Percentiles rank a stretch among this genome's conserved stretches.
These are phyloP conservation scores for Epizoanthus fatuus DNA, from an alignment of 92 coral and sea anemone genomes.

Conservation along the genomic window DNA sequence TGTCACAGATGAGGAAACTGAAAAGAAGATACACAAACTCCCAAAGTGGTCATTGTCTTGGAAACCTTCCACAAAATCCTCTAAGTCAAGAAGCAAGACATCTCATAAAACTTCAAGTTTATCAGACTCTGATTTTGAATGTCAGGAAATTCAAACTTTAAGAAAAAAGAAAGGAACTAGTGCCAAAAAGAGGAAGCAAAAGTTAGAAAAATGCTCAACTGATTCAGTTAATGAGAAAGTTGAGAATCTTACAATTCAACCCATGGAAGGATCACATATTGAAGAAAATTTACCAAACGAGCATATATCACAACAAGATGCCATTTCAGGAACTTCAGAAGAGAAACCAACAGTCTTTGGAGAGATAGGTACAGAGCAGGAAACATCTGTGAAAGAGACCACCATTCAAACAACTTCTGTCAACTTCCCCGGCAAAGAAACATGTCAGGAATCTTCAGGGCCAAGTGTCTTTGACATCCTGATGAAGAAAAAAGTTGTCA, in stretches of 20 bases:
- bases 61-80: slow-evolving; percentile 32
- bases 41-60: slow-evolving; percentile 27
- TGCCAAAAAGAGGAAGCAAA: background rate
- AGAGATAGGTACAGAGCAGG: background rate
- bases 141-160: background rate
- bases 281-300: background rate
- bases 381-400: background rate
- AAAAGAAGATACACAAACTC: slow-evolving; percentile 6
- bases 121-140: slow-evolving; percentile 43
- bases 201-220: background rate
- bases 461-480: slow-evolving; percentile 82
- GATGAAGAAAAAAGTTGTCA: slow-evolving; percentile 68
- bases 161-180: background rate
- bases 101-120: background rate
- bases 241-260: background rate
- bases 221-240: background rate
- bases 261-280: background rate
- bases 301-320: background rate
- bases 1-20: slow-evolving; percentile 3
- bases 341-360: background rate
- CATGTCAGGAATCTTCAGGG: background rate
- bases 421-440: background rate
- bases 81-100: slow-evolving; percentile 7
- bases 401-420: background rate
- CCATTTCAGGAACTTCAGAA: background rate